These are phyloP conservation scores for Orchestia grillus DNA, from an alignment of 1,140 invertebrate genomes.

Conservation along the genomic window DNA sequence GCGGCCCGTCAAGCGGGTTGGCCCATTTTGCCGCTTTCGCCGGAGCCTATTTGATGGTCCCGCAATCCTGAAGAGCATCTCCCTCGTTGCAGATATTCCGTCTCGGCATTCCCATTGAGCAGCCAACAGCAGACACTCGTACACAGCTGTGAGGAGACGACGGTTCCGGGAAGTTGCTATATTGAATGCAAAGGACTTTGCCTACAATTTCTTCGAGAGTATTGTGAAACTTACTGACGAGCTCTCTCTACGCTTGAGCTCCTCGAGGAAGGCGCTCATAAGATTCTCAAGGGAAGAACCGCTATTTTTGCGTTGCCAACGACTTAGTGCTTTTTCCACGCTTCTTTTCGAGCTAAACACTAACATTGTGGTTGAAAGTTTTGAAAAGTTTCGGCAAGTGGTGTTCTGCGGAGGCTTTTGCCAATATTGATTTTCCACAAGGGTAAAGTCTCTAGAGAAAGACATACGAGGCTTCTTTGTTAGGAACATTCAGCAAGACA, in stretches of 20 bases:
- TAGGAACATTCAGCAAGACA: not conserved
- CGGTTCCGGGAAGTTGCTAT: constrained; percentile 3
- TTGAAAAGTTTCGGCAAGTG: not conserved
- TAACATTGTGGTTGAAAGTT: constrained; percentile 1
- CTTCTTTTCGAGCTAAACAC: not conserved
- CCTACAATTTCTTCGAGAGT: constrained; percentile 9
- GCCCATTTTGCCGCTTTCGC: not conserved
- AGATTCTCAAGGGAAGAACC: not conserved
- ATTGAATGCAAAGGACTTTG: constrained; percentile 12
- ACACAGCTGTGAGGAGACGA: not conserved
- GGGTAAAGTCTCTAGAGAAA: not conserved
- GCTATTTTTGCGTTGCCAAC: not conserved
- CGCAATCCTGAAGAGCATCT: not conserved
- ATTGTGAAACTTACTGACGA: constrained; percentile 32
- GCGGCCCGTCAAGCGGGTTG: not conserved
- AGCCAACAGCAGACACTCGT: not conserved
- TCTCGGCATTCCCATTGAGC: not conserved
- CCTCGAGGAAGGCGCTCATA: not conserved
- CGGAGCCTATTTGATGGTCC: not conserved
- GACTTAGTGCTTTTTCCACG: not conserved
- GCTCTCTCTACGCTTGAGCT: not conserved
- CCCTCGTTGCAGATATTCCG: not conserved
- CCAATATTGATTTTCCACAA: constrained; percentile 9
- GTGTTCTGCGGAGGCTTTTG: not conserved
- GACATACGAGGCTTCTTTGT: not conserved